Evolutionary conservation across 2,888 invertebrate genomes (phyloP), one percentile per base, ranked within the genome.

Genomic region (Ypsolopha scabrella): DNA sequence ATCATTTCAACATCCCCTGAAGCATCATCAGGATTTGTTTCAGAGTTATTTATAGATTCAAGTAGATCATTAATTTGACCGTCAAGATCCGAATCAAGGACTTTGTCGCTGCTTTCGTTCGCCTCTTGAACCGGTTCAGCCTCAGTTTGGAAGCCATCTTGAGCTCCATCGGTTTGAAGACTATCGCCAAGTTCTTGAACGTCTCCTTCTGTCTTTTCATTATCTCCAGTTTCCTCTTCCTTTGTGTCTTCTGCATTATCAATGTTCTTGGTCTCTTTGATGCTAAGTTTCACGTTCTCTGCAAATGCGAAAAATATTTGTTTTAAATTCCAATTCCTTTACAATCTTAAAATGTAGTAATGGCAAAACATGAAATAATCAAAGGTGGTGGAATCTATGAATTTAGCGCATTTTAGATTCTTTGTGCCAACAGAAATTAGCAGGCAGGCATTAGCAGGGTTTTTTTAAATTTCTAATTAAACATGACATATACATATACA

Each of bases 11-110:
- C 47, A 33, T 39, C 46, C n/a, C n/a, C 39, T 10, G 24, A 11
- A n/a, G 35, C 24, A 6, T 51, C 51, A n/a, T 35, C 34, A 11
- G 10, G 14, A 6, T 9, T 14, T 2, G 14, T 34, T 24, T 45
- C 50, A 6, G 46, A n/a, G n/a, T 33, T 41, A 1, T 13, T 4
- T 24, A 79, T 74, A 2, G 71, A 62, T 0, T 65, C 54, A 0
- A 80, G 60, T n/a, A 82, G 58, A 38, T 76, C 72, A 3, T 56
- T 58, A 33, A 80, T 80, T 57, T 80, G 78, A 4, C 63, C 57
- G 24, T 80, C 75, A 2, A 80, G 55, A 33, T 56, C 64, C 8
- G 53, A 41, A 13, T 50, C 50, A 1, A 58, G 45, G 11, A 53
- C 7, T 14, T 13, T 47, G 13, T 47, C 24, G 24, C 24, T 24